phyloP scores from a whole-genome alignment of 2,797 vertebrate genomes.

The Sphaeramia orbicularis region DNA sequence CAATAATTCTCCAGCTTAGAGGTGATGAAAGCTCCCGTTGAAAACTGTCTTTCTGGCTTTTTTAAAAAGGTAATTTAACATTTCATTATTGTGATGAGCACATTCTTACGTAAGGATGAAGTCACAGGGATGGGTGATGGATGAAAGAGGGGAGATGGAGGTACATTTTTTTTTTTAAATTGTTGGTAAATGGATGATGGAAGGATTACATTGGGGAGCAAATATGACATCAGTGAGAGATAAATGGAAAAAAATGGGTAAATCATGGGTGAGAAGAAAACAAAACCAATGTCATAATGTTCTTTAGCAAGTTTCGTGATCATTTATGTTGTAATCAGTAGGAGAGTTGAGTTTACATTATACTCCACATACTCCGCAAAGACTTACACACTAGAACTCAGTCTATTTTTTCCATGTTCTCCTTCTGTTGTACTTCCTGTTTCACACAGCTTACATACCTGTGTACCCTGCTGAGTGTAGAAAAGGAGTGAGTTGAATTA shows the following conservation, averaged over 20 bases:
- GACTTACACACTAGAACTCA: conserved; percentile 31
- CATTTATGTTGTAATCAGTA: too few species aligned
- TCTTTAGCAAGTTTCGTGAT: too few species aligned
- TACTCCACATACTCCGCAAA: conserved; percentile 17
- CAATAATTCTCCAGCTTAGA: conserved; percentile 79
- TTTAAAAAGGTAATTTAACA: conserved; percentile 73
- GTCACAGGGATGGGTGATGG: conserved; percentile 16
- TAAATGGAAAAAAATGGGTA: conserved; percentile 12
- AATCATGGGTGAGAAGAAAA: neutral
- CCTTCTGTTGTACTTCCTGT: conserved; percentile 6
- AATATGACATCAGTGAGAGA: conserved; percentile 15
- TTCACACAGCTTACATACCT: conserved; percentile 24
- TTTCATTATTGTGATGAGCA: conserved; percentile 67
- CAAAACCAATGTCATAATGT: neutral
- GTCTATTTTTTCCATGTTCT: conserved; percentile 33
- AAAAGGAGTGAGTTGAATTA: conserved; percentile 84
- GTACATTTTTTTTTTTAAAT: conserved; percentile 25
- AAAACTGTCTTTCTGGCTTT: conserved; percentile 73
- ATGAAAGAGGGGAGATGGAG: neutral
- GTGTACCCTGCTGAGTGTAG: conserved; percentile 42
- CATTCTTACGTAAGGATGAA: conserved; percentile 54
- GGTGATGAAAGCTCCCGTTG: conserved; percentile 77
- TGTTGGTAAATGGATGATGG: conserved; percentile 27
- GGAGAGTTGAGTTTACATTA: neutral
- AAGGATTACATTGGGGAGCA: conserved; percentile 12